Conservation (phyloP, 2,113 vertebrate species). For the Setophaga petechia region DNA sequence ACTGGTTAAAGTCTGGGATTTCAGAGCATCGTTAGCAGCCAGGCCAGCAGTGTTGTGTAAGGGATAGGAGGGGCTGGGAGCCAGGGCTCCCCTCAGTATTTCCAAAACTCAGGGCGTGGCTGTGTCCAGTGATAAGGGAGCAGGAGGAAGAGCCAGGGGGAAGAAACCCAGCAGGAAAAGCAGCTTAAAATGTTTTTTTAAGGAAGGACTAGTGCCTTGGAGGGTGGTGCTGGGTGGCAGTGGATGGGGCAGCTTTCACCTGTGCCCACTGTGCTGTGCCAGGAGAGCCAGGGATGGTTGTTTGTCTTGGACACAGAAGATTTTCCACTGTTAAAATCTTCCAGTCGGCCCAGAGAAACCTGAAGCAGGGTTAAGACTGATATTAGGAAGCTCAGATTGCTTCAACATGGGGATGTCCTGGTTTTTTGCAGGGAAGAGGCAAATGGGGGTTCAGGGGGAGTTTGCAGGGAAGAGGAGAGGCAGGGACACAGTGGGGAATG, state of each 20-base stretch:
- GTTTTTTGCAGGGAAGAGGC: not conserved
- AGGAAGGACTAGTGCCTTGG: not conserved
- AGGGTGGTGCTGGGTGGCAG: not conserved
- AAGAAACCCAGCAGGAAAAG: not conserved
- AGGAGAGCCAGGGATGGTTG: not conserved
- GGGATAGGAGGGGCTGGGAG: not conserved
- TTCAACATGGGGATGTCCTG: not conserved
- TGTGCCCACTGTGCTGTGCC: fast-evolving
- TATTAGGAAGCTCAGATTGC: not conserved
- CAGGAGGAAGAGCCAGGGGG: not conserved
- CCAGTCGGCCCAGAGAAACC: not conserved
- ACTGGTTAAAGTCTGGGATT: not conserved
- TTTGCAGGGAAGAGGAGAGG: not conserved
- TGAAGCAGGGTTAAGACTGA: not conserved
- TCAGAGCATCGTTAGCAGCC: not conserved
- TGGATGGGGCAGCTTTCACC: not conserved
- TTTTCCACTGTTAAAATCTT: not conserved
- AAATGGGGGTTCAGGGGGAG: not conserved
- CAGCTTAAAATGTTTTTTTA: not conserved
- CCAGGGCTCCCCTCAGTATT: not conserved
- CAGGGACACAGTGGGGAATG: fast-evolving
- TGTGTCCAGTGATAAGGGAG: not conserved
- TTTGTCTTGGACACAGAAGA: not conserved
- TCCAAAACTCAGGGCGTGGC: fast-evolving
- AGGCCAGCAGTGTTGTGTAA: not conserved